Conservation (phyloP, 2,888 invertebrate genomes). For the Vandiemenella viatica region DNA sequence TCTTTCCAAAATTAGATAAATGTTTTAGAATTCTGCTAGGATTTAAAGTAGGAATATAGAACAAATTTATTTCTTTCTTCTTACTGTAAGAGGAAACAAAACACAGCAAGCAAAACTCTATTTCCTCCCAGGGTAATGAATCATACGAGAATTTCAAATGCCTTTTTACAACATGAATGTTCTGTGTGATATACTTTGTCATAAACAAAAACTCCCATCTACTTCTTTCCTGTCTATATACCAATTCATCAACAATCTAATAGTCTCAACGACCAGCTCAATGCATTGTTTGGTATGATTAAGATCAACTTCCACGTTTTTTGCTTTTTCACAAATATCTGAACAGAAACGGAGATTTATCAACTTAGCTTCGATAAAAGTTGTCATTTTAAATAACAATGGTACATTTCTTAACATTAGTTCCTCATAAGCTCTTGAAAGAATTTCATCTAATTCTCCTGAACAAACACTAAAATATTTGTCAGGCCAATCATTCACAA, state of each 20-base stretch:
- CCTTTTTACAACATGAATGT: slow-evolving; percentile 18
- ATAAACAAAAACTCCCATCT: slow-evolving; percentile 16
- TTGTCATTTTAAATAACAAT: slow-evolving; percentile 15
- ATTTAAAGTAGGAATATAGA: slow-evolving; percentile 9
- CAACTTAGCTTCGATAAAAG: slow-evolving; percentile 13
- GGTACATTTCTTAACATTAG: slow-evolving; percentile 16
- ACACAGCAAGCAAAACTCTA: slow-evolving; percentile 19
- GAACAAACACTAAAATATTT: slow-evolving; percentile 8
- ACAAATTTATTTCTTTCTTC: slow-evolving; percentile 14
- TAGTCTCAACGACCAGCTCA: slow-evolving; percentile 10
- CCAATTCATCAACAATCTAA: slow-evolving; percentile 2
- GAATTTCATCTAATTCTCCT: slow-evolving; percentile 15
- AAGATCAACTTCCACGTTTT: slow-evolving; percentile 2
- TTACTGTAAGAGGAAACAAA: slow-evolving; percentile 16
- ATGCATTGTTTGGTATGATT: slow-evolving; percentile 8
- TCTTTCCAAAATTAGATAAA: slow-evolving; percentile 13
- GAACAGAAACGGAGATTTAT: slow-evolving; percentile 11
- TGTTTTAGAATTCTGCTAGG: slow-evolving; percentile 13
- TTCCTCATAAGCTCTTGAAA: slow-evolving; percentile 19
- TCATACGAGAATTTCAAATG: slow-evolving; percentile 19
- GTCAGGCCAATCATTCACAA: slow-evolving; percentile 16
- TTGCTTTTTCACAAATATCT: neutral
- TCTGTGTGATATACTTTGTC: slow-evolving; percentile 16
- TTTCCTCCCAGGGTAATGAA: slow-evolving; percentile 21
- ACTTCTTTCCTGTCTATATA: slow-evolving; percentile 4